phyloP scores from a whole-genome alignment of 2,113 vertebrate species.

The Perca schrenkii region DNA sequence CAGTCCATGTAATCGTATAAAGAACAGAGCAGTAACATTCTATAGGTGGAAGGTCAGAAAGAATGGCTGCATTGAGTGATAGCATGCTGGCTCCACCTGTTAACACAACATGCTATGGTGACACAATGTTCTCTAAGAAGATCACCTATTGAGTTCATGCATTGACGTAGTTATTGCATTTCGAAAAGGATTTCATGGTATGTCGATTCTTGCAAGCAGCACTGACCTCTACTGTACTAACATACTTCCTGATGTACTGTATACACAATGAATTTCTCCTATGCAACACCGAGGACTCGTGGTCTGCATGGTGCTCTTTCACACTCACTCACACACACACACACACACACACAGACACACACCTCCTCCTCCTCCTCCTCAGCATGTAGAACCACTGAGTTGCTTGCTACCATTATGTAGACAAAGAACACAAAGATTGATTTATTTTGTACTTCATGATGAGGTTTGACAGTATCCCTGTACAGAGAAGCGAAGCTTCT shows the following conservation, averaged over 20 bases:
- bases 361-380: not conserved
- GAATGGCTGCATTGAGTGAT: not conserved
- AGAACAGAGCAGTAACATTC: not conserved
- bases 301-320: not conserved
- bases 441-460: slow-evolving; percentile 2
- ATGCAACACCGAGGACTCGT: not conserved
- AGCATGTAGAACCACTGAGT: not conserved
- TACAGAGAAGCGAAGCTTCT: slow-evolving; percentile 11
- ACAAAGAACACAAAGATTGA: not conserved
- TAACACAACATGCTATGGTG: not conserved
- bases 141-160: not conserved
- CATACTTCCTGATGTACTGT: not conserved
- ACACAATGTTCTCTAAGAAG: not conserved
- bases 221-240: not conserved
- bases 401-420: not conserved
- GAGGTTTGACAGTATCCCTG: slow-evolving; percentile 15
- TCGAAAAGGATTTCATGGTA: not conserved
- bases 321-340: not conserved
- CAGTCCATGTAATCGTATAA: too few species aligned
- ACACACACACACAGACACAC: not conserved
- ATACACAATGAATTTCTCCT: not conserved
- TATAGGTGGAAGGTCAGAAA: not conserved
- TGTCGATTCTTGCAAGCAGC: not conserved
- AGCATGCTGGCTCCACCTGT: not conserved
- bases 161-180: not conserved